phyloP scores from a whole-genome alignment of 2,888 invertebrate species.

The Panopea generosa region DNA sequence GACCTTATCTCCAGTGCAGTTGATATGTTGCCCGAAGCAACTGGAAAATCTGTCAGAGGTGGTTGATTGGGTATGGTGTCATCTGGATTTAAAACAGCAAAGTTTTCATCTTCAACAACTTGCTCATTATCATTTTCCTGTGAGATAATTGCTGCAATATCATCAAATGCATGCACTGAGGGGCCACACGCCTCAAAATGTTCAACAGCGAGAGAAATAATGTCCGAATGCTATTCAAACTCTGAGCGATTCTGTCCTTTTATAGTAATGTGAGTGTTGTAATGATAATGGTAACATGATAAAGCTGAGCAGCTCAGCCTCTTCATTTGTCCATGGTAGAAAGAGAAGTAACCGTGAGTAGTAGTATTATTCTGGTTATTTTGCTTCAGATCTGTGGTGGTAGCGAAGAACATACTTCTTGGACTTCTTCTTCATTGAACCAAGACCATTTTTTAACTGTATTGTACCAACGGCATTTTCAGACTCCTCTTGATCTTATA shows the following conservation, averaged over 20 bases:
- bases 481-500: slow-evolving; percentile 22
- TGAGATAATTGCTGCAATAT: slow-evolving; percentile 16
- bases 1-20: not conserved
- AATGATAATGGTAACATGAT: slow-evolving; percentile 20
- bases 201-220: slow-evolving; percentile 19
- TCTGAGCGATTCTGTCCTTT: slow-evolving; percentile 9
- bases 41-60: slow-evolving; percentile 8
- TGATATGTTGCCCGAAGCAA: slow-evolving; percentile 5
- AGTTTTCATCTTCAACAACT: slow-evolving; percentile 4
- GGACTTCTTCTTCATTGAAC: slow-evolving; percentile 35
- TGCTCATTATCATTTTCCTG: slow-evolving; percentile 25
- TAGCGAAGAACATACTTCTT: slow-evolving; percentile 29
- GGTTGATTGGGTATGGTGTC: slow-evolving; percentile 1
- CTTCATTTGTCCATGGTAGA: slow-evolving; percentile 29
- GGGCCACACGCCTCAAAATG: slow-evolving; percentile 30
- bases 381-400: slow-evolving; percentile 27
- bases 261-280: slow-evolving; percentile 5
- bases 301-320: not conserved
- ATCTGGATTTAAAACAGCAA: slow-evolving; percentile 15
- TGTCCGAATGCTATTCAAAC: slow-evolving; percentile 33
- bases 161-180: slow-evolving; percentile 30
- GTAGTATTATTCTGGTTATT: slow-evolving; percentile 32
- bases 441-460: slow-evolving; percentile 19
- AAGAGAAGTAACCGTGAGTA: slow-evolving; percentile 38
- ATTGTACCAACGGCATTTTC: not conserved